phyloP scores from a whole-genome alignment of 2,888 invertebrate genomes.

The Drosophila maculinotata region DNA sequence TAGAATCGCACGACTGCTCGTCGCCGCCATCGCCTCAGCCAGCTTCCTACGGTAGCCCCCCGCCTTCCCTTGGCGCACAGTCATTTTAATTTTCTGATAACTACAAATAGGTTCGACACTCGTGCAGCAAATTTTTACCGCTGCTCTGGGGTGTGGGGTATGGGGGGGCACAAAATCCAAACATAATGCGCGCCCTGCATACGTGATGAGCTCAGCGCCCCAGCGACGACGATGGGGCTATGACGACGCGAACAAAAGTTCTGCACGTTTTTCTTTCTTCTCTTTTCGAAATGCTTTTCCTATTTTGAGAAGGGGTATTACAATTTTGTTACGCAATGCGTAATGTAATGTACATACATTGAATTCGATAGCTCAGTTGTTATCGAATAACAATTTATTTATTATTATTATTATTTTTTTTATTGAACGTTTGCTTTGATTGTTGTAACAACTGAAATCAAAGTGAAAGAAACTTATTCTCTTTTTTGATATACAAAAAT shows the following conservation, averaged over 20 bases:
- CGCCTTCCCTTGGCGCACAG: constrained; percentile 46
- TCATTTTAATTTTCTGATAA: constrained; percentile 80
- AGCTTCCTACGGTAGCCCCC: constrained; percentile 3
- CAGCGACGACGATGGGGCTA: constrained; percentile 28
- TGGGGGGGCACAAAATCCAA: constrained; percentile 44
- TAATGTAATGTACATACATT: constrained; percentile 1
- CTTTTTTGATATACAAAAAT: too few relatives aligned
- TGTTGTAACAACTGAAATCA: too few relatives aligned
- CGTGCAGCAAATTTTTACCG: constrained; percentile 78
- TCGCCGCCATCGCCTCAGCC: constrained; percentile 31
- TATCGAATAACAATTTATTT: not conserved
- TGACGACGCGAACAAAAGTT: constrained; percentile 44
- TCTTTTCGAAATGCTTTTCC: not conserved
- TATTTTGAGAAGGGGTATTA: constrained; percentile 17
- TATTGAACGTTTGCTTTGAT: too few relatives aligned
- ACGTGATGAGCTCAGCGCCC: constrained; percentile 65
- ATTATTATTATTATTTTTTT: too few relatives aligned
- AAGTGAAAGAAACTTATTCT: too few relatives aligned
- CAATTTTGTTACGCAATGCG: constrained; percentile 15
- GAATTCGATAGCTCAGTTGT: not conserved
- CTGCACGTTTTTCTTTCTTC: constrained; percentile 30
- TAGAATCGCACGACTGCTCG: constrained; percentile 72
- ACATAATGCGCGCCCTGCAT: constrained; percentile 68
- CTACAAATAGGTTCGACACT: constrained; percentile 81
- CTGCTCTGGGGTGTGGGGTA: constrained; percentile 29